Conservation (phyloP, 2,888 invertebrate species). For the Oegoconia quadripuncta region DNA sequence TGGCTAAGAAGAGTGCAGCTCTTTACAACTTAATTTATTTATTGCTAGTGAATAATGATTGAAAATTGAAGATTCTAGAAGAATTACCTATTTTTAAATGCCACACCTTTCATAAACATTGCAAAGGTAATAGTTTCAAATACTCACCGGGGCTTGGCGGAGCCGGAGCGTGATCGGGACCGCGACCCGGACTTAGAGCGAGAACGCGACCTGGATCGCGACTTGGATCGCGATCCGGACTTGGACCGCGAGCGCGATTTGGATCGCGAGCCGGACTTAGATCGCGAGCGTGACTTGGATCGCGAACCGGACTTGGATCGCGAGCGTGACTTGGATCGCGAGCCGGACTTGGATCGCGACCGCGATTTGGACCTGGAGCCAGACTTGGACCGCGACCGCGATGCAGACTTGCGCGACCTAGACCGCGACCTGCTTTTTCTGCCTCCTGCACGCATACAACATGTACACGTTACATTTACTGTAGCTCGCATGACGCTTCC, state of each 20-base stretch:
- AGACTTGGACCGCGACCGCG: constrained; percentile 19
- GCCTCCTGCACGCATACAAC: constrained; percentile 15
- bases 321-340: constrained; percentile 24
- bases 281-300: constrained; percentile 25
- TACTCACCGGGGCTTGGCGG: constrained; percentile 37
- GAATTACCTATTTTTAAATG: too few species aligned
- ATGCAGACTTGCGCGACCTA: constrained; percentile 13
- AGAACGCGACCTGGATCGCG: constrained; percentile 30
- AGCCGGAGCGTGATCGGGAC: constrained; percentile 39
- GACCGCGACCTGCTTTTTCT: constrained; percentile 15
- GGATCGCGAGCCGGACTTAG: constrained; percentile 32
- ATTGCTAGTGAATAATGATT: too few species aligned
- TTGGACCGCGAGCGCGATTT: constrained; percentile 39
- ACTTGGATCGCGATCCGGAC: constrained; percentile 33
- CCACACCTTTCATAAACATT: not conserved
- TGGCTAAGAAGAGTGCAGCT: too few species aligned
- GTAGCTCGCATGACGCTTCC: not conserved
- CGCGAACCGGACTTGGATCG: constrained; percentile 23
- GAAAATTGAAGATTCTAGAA: too few species aligned
- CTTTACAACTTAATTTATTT: too few species aligned
- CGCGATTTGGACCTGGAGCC: constrained; percentile 27
- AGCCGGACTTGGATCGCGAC: too few species aligned
- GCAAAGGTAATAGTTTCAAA: not conserved
- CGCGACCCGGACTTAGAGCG: constrained; percentile 32
- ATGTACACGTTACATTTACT: not conserved